Conservation (phyloP, 2,113 vertebrate species). For the Petaurus breviceps region DNA sequence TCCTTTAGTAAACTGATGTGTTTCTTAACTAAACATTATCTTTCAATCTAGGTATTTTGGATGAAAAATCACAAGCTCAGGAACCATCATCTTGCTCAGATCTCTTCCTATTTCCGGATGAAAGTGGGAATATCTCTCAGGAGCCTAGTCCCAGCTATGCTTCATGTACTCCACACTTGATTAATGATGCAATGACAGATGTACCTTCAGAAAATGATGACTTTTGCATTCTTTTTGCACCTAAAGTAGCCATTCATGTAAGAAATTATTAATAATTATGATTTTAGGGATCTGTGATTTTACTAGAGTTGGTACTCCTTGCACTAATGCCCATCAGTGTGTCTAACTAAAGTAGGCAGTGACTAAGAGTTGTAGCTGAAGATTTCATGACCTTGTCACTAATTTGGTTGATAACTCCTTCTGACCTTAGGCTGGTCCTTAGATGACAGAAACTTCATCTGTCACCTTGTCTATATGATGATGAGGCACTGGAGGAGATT, state of each 20-base stretch:
- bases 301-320: not conserved
- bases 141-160: constrained; percentile 88
- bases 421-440: not conserved
- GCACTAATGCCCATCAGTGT: not conserved
- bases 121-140: constrained; percentile 92
- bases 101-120: constrained; percentile 98
- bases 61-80: constrained; percentile 85
- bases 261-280: constrained; percentile 56
- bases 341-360: not conserved
- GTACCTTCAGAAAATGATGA: constrained; percentile 91
- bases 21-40: not conserved
- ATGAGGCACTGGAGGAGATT: not conserved
- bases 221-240: constrained; percentile 98
- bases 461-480: not conserved
- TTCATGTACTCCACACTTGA: constrained; percentile 89
- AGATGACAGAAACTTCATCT: not conserved
- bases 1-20: not conserved
- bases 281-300: not conserved
- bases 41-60: constrained; percentile 85
- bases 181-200: constrained; percentile 86
- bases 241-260: constrained; percentile 89
- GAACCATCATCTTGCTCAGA: constrained; percentile 91
- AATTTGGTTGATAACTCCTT: not conserved
- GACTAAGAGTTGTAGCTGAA: not conserved
- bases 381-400: not conserved